A percentile compares a stretch with the other conserved stretches of the same genome.
These are phyloP conservation scores for Altica lythri DNA, from an alignment of 2,888 invertebrate genomes.

Conservation along the genomic window DNA sequence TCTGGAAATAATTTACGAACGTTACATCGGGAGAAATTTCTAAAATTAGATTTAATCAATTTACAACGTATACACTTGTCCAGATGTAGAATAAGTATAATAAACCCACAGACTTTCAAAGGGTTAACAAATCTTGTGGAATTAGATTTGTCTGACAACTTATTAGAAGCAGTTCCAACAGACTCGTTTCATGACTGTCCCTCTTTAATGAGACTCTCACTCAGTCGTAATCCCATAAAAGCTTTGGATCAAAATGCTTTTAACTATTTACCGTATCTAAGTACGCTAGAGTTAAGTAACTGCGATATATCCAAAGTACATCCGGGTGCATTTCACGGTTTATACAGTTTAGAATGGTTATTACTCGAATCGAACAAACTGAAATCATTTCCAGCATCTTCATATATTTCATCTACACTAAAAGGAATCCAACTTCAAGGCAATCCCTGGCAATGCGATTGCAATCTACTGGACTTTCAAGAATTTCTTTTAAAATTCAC, in stretches of 20 bases:
- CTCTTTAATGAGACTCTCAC: conserved; percentile 79
- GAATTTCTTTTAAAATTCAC: conserved; percentile 77
- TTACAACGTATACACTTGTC: conserved; percentile 84
- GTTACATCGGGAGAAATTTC: conserved; percentile 78
- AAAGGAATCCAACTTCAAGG: conserved; percentile 81
- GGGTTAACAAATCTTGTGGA: conserved; percentile 87
- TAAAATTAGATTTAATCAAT: conserved; percentile 78
- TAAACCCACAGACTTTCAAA: conserved; percentile 80
- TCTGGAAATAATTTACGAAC: conserved; percentile 81
- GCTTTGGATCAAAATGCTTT: conserved; percentile 74
- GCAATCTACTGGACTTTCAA: conserved; percentile 76
- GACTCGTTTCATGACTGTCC: conserved; percentile 78
- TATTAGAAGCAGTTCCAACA: conserved; percentile 76
- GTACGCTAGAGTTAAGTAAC: conserved; percentile 78
- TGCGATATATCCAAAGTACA: conserved; percentile 80
- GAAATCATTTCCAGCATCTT: conserved; percentile 68
- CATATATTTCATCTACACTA: conserved; percentile 74
- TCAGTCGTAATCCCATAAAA: conserved; percentile 83
- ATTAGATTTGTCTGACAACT: conserved; percentile 83
- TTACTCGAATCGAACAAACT: conserved; percentile 82
- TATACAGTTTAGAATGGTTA: conserved; percentile 82
- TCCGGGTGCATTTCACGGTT: conserved; percentile 78
- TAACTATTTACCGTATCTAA: conserved; percentile 74
- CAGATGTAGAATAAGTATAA: conserved; percentile 75
- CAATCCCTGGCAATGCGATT: conserved; percentile 90